These are phyloP conservation scores for Tachysurus fulvidraco DNA, from an alignment of 2,113 vertebrate species.

Conservation along the genomic window DNA sequence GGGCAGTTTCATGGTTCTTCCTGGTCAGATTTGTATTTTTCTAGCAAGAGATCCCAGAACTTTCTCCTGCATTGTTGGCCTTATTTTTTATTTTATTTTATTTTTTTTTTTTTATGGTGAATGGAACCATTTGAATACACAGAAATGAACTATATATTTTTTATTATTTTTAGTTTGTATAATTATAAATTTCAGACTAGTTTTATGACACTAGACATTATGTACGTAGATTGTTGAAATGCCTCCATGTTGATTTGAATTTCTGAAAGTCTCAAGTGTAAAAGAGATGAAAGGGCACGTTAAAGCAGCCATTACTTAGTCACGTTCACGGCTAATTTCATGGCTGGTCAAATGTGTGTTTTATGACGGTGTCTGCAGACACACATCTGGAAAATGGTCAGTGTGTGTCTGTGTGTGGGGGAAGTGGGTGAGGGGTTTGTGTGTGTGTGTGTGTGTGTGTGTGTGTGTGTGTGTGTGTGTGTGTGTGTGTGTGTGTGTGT, in stretches of 20 bases:
- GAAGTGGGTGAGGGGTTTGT: neutral
- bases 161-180: neutral
- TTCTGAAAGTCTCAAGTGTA: neutral
- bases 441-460: neutral
- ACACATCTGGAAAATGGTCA: neutral
- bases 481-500: neutral
- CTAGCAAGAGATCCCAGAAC: neutral
- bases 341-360: neutral
- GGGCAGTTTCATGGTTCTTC: neutral
- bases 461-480: neutral
- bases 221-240: neutral
- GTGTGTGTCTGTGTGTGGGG: neutral
- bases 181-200: neutral
- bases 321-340: neutral
- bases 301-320: neutral
- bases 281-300: conserved; percentile 20
- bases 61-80: neutral
- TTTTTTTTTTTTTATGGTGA: too few species aligned
- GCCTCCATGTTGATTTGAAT: neutral
- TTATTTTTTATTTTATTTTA: neutral
- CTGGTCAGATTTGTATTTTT: conserved; percentile 10
- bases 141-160: neutral
- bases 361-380: neutral
- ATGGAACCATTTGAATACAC: neutral
- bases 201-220: neutral